Conservation (phyloP, 2,888 invertebrate species). For the Pristionchus fissidentatus region DNA sequence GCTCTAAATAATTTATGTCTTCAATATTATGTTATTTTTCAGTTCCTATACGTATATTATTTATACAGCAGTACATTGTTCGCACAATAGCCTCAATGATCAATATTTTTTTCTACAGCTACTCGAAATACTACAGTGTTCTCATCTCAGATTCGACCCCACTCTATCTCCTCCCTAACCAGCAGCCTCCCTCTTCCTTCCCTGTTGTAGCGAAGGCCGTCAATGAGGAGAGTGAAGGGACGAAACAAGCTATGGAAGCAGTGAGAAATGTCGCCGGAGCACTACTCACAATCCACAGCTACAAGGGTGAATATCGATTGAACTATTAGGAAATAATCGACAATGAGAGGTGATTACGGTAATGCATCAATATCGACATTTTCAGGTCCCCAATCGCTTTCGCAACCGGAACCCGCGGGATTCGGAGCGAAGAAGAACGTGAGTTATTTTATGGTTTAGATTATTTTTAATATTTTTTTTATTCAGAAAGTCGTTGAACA, state of each 20-base stretch:
- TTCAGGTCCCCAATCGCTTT: conserved; percentile 1
- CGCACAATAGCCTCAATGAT: background rate
- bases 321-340: background rate
- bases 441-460: background rate
- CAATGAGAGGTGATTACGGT: background rate
- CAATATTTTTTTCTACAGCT: background rate
- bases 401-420: background rate
- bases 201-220: conserved; percentile 45
- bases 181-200: conserved; percentile 8
- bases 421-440: conserved; percentile 18
- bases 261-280: background rate
- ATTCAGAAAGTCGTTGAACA: background rate
- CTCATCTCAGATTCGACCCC: conserved; percentile 5
- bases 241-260: conserved; percentile 1
- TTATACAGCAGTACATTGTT: background rate
- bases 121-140: background rate
- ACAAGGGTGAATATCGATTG: background rate
- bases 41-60: background rate
- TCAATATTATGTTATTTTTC: too few relatives aligned
- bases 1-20: too few relatives aligned
- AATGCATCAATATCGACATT: background rate
- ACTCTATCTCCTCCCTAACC: conserved; percentile 19
- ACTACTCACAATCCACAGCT: background rate
- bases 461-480: background rate
- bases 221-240: conserved; percentile 23